Base-by-base conservation (phyloP, 2,797 vertebrate genomes). In the Malacoctenus gilli region DNA sequence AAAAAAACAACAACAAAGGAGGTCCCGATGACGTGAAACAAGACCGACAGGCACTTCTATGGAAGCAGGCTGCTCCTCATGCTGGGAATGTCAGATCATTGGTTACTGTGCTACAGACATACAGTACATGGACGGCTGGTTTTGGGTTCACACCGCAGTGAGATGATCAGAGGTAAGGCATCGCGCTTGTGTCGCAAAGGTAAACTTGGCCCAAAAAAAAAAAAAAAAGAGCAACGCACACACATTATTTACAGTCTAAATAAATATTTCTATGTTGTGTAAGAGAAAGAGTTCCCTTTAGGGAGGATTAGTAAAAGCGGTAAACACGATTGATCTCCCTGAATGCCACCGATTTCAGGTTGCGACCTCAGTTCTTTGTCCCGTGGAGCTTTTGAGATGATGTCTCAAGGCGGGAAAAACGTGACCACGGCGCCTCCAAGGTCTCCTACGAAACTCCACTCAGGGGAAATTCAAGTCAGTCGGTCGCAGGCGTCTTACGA, bases 1-100 rank as follows among this genome's bases (percentile, higher is more conserved):
- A 56, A 63, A 66, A 61, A 44, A 30, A 58, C 31, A 36, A 58
- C n/a, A n/a, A n/a, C n/a, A n/a, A n/a, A n/a, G n/a, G 18, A 59
- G 44, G 68, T 82, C 78, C 71, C 66, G 54, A 74, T 73, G 61
- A 78, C 50, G 61, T 52, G 31, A 65, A 63, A 48, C 51, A 72
- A 73, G 61, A 78, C 82, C 64, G 11, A 82, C 81, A 91, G 91
- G 90, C 90, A 92, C 89, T 90, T 91, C 53, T 83, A 66, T 22
- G 11, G 2, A 39, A 80, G 77, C 39, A 42, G 20, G 60, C 32
- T 50, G 69, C 74, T 79, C 72, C 49, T 73, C 54, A 68, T 79
- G 75, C 60, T 76, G 43, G 40, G 53, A 72, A 68, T 59, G 38
- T 14, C n/a, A 25, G 42, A 57, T 62, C 15, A 57, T 66, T 62